Percentiles rank a stretch among this genome's conserved stretches.
These are phyloP conservation scores for Andricus curvator DNA, from an alignment of 2,888 invertebrate species.

Conservation along the genomic window DNA sequence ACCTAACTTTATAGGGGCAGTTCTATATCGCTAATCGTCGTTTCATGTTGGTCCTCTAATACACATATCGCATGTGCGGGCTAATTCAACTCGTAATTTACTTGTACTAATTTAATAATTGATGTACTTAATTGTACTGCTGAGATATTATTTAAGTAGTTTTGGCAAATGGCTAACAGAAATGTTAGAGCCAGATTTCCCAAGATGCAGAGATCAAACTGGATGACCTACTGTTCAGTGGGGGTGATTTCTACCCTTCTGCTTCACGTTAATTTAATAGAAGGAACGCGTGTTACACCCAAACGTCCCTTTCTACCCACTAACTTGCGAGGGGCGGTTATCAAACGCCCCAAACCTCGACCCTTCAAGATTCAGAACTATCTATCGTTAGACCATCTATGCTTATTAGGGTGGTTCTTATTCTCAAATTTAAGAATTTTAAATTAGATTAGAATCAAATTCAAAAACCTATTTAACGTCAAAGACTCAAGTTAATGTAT, in stretches of 20 bases:
- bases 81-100: conserved; percentile 25
- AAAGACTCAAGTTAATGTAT: no score
- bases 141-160: not conserved
- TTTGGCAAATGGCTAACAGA: not conserved
- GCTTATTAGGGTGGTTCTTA: conserved; percentile 57
- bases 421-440: no score
- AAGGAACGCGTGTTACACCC: conserved; percentile 72
- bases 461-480: no score
- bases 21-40: conserved; percentile 38
- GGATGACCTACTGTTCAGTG: conserved; percentile 42
- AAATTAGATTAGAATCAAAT: no score
- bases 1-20: conserved; percentile 31
- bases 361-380: conserved; percentile 70
- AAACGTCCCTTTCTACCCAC: conserved; percentile 65
- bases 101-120: conserved; percentile 9
- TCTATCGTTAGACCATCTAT: conserved; percentile 70
- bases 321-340: conserved; percentile 72
- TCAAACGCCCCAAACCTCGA: conserved; percentile 69
- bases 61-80: conserved; percentile 43
- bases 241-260: conserved; percentile 67
- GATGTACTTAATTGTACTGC: not conserved
- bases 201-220: conserved; percentile 38
- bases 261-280: conserved; percentile 75
- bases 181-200: conserved; percentile 17
- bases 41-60: conserved; percentile 41